Evolutionary conservation across 2,113 vertebrate species (phyloP), one percentile per base, ranked within the genome.

Genomic region (Tenebrosternarchus preto): DNA sequence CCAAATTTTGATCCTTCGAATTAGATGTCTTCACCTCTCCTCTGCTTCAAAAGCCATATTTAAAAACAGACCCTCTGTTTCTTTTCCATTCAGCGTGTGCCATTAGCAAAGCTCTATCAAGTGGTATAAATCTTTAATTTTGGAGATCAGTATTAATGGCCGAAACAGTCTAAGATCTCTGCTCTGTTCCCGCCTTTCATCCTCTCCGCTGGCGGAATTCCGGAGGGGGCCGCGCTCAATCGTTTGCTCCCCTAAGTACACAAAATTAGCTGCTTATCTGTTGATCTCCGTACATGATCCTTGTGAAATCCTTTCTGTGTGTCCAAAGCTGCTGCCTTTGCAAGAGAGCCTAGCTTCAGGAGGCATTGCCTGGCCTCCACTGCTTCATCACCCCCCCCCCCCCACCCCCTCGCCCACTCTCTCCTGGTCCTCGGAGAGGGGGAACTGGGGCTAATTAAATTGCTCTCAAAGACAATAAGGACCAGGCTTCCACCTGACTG

Each of bases 241-340:
- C 93, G 83, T 95, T 96, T 94, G 92, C 94, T 96, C 93, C 92
- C 93, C 92, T 96, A 96, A 96, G 95, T 96, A 96, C 94, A 95
- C 93, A 97, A 96, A 97, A 97, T 97, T 95, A 96, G 92, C 94
- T 96, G 94, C 95, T 98, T 96, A 98, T 96, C 95, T 88, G 95
- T 94, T 96, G 95, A 97, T 98, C 96, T 97, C 93, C 84, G 92
- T 95, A 96, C 96, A 96, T 95, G 94, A 97, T 96, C 96, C 95
- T 93, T 93, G 93, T 94, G 93, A 95, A 95, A 95, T 95, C 95
- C 92, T 94, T 89, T 92, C 90, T 91, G 88, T 87, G 89, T 85
- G 81, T 94, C 92, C 93, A 93, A 93, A 91, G 91, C 94, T 0
- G 69, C 89, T 90, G 90, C 93, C 91, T 94, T 91, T 56, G 85